These are phyloP conservation scores for Pollimyrus isidori DNA, from an alignment of 2,113 vertebrate genomes.

Conservation along the genomic window DNA sequence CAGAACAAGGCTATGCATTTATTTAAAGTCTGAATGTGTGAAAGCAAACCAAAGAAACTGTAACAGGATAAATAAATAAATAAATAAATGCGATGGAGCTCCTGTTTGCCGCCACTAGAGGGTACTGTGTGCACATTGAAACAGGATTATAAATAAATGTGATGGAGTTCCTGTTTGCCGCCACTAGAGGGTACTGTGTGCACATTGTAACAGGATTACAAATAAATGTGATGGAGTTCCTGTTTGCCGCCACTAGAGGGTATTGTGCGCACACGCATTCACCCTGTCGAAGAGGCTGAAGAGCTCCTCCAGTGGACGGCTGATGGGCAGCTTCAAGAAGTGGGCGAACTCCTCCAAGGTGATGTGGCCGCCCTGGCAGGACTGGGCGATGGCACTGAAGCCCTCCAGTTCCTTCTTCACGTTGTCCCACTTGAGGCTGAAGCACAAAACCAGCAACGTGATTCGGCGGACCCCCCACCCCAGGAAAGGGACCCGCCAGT, in stretches of 20 bases:
- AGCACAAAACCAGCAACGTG: not conserved
- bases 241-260: not conserved
- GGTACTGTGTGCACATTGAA: not conserved
- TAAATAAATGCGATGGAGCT: too few species aligned
- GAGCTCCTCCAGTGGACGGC: constrained; percentile 72
- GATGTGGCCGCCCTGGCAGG: constrained; percentile 85
- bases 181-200: too few species aligned
- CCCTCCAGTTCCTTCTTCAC: constrained; percentile 77
- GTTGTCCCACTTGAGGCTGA: constrained; percentile 86
- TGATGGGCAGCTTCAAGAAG: constrained; percentile 83
- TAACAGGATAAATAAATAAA: not conserved
- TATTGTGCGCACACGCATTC: constrained; percentile 33
- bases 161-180: too few species aligned
- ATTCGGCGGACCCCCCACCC: not conserved
- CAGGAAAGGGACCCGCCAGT: not conserved
- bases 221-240: not conserved
- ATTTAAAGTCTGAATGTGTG: not conserved
- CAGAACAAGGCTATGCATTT: not conserved
- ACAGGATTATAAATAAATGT: not conserved
- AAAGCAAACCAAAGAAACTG: not conserved
- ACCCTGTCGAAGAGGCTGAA: constrained; percentile 94
- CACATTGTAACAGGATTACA: not conserved
- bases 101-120: too few species aligned
- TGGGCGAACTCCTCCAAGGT: constrained; percentile 80
- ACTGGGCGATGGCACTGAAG: constrained; percentile 76